A percentile compares a stretch with the other conserved stretches of the same genome.
These are phyloP conservation scores for Cynopterus brachyotis DNA, from an alignment of 2,113 vertebrate genomes.

Conservation along the genomic window DNA sequence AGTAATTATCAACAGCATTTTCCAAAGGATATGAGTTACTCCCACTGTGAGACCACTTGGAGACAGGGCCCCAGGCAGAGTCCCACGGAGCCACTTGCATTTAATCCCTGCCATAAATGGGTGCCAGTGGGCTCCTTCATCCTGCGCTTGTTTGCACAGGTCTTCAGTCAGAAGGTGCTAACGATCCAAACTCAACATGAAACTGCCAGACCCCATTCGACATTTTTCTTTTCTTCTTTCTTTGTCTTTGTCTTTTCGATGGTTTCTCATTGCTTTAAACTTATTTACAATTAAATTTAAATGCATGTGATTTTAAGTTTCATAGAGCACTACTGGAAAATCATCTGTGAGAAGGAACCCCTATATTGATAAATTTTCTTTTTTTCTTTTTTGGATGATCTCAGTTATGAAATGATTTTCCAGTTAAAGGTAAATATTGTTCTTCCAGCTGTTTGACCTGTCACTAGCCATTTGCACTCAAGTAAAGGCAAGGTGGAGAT, in stretches of 20 bases:
- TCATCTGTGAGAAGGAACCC: not conserved
- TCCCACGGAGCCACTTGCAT: slow-evolving; percentile 60
- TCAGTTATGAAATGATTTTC: slow-evolving; percentile 5
- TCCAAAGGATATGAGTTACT: slow-evolving; percentile 81
- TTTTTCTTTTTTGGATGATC: not conserved
- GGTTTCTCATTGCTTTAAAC: slow-evolving; percentile 61
- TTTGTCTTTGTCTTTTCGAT: slow-evolving; percentile 47
- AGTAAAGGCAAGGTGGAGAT: not conserved
- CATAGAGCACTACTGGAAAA: not conserved
- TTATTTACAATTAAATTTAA: slow-evolving; percentile 78
- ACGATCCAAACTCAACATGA: slow-evolving; percentile 66
- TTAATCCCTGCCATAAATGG: slow-evolving; percentile 73
- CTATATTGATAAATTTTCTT: not conserved
- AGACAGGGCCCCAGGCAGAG: slow-evolving; percentile 65
- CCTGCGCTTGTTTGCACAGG: slow-evolving; percentile 70
- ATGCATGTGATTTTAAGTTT: slow-evolving; percentile 60
- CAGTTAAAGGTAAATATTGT: not conserved
- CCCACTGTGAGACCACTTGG: slow-evolving; percentile 71
- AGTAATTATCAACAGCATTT: slow-evolving; percentile 85
- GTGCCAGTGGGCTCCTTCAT: slow-evolving; percentile 68
- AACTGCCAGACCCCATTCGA: slow-evolving; percentile 78
- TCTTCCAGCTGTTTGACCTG: not conserved
- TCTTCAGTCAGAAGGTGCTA: slow-evolving; percentile 65
- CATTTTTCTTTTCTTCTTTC: not conserved
- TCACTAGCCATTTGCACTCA: not conserved